Percentiles rank a stretch among this genome's conserved stretches.
Conservation (phyloP, 2,113 vertebrate species). For the Phocoena sinus region DNA sequence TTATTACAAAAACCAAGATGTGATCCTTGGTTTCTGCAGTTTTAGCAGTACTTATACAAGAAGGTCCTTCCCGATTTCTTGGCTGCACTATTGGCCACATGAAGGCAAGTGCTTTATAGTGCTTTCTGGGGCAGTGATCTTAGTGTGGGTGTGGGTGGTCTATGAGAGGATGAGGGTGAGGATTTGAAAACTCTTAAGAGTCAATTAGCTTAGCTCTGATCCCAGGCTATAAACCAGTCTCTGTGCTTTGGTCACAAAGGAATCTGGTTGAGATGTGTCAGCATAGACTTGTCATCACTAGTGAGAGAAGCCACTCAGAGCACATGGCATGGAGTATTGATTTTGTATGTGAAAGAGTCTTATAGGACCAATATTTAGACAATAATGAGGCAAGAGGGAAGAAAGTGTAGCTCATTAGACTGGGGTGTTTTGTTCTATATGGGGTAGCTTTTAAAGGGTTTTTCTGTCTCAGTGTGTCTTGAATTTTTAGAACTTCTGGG, state of each 20-base stretch:
- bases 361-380: background rate
- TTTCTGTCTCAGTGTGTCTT: background rate
- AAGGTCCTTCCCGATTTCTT: background rate
- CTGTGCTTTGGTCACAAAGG: background rate
- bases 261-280: background rate
- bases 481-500: background rate
- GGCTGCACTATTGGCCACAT: background rate
- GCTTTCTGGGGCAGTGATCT: background rate
- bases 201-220: background rate
- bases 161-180: background rate
- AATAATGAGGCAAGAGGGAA: background rate
- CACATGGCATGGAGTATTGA: background rate
- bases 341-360: background rate
- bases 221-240: background rate
- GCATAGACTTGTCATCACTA: background rate
- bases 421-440: background rate
- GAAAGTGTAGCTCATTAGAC: background rate
- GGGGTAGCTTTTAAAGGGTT: background rate
- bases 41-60: slow-evolving; percentile 72
- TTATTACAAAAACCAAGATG: slow-evolving; percentile 77
- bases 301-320: background rate
- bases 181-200: background rate
- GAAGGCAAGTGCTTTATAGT: background rate
- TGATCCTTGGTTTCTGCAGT: slow-evolving; percentile 64
- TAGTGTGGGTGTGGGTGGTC: background rate